Evolutionary conservation across 2,888 invertebrate species (phyloP).

Genomic region (Eremobia ochroleuca): DNA sequence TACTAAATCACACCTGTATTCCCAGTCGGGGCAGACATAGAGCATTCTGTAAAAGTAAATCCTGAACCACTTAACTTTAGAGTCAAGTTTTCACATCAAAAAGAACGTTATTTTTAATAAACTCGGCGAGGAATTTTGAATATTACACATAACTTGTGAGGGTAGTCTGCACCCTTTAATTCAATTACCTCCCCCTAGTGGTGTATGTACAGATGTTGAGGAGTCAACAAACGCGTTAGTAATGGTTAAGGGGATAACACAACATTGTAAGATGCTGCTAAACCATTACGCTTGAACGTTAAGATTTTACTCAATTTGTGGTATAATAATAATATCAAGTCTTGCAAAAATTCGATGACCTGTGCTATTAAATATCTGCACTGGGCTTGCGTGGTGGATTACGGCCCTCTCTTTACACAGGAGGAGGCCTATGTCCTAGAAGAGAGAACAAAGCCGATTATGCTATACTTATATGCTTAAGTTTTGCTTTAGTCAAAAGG

Average conservation of each 20-base stretch:
- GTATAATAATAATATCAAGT: neutral
- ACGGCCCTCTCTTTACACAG: neutral
- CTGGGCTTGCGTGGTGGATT: neutral
- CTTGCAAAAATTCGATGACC: neutral
- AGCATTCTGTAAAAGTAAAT: neutral
- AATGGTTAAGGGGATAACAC: constrained; percentile 23
- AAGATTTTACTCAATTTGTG: constrained; percentile 7
- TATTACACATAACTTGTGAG: constrained; percentile 19
- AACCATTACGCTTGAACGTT: neutral
- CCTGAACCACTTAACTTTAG: neutral
- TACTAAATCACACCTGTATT: neutral
- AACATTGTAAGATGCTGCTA: constrained; percentile 22
- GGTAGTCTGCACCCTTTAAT: constrained; percentile 25
- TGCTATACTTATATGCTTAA: neutral
- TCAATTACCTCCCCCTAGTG: constrained; percentile 22
- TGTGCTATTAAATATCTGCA: neutral
- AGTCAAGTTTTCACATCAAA: neutral
- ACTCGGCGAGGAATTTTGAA: constrained; percentile 20
- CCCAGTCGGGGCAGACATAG: no score
- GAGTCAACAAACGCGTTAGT: constrained; percentile 53
- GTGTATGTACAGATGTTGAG: constrained; percentile 18
- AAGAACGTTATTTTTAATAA: constrained; percentile 33
- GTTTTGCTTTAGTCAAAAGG: neutral
- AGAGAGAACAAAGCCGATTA: neutral
- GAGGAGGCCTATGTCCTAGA: neutral